Evolutionary conservation across 2,113 vertebrate genomes (phyloP).

Genomic region (Ochotona curzoniae): DNA sequence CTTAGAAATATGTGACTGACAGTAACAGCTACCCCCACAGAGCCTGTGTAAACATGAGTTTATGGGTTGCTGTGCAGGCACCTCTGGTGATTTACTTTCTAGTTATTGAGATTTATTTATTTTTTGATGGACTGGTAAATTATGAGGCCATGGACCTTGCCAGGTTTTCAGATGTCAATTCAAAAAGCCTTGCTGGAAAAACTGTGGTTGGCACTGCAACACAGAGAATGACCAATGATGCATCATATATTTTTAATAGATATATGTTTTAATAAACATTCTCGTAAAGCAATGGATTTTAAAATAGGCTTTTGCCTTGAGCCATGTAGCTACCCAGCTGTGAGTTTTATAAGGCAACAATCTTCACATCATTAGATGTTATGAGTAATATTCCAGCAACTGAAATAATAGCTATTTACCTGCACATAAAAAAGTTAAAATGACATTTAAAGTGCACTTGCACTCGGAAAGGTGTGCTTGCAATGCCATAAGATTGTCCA

Average conservation of each 20-base stretch:
- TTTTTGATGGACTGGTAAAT: slow-evolving; percentile 81
- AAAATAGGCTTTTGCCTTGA: slow-evolving; percentile 90
- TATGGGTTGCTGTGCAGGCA: slow-evolving; percentile 59
- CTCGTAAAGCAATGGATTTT: slow-evolving; percentile 86
- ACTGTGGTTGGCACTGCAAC: slow-evolving; percentile 86
- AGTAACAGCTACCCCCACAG: slow-evolving; percentile 59
- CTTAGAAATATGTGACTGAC: slow-evolving; percentile 74
- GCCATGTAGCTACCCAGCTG: slow-evolving; percentile 91
- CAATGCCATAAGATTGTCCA: neutral
- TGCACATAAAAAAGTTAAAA: slow-evolving; percentile 81
- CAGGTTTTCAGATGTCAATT: slow-evolving; percentile 84
- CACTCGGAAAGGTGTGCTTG: slow-evolving; percentile 64
- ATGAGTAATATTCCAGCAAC: slow-evolving; percentile 82
- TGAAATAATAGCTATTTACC: slow-evolving; percentile 80
- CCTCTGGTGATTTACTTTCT: slow-evolving; percentile 80
- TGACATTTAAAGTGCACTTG: slow-evolving; percentile 75
- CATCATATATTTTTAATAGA: slow-evolving; percentile 90
- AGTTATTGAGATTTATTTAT: slow-evolving; percentile 79
- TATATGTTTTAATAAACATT: slow-evolving; percentile 90
- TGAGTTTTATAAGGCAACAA: slow-evolving; percentile 90
- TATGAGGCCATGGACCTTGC: slow-evolving; percentile 81
- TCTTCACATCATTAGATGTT: slow-evolving; percentile 89
- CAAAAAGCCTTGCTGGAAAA: slow-evolving; percentile 83
- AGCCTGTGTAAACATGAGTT: slow-evolving; percentile 70
- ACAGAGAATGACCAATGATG: slow-evolving; percentile 88